Evolutionary conservation across 2,797 vertebrate genomes (phyloP), one percentile per base, ranked within the genome.

Genomic region (Anabacerthia variegaticeps): DNA sequence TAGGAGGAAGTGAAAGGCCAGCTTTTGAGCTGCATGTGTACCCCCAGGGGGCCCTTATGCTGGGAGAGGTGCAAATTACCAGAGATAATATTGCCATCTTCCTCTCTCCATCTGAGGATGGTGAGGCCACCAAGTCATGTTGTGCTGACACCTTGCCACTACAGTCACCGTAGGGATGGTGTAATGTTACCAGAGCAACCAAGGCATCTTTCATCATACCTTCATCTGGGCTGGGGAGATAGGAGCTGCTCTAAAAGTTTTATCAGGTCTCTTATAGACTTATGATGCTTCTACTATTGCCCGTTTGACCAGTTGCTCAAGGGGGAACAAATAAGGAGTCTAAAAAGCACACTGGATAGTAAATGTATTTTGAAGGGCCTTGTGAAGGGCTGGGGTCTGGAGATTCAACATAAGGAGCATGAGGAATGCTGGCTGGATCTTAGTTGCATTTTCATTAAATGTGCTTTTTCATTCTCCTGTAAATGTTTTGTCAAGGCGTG

Each of bases 41-140:
- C 37, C 65, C 93, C 79, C 75, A 59, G 96, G 96, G 94, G 71
- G 65, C 65, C 36, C 79, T 94, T 95, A 82, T 21, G 30, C 75
- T 32, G 78, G 92, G 93, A 95, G 32, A 96, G 6, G 75, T 92
- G 95, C 18, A 27, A 97, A 95, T 96, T 94, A 80, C 88, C 30
- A 26, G 85, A 84, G 78, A 84, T 85, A 83, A 81, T 96, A 83
- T 95, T 95, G 79, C 61, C 1, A 0, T 81, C 75, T 87, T 78
- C 63, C 36, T 96, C 76, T 59, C 48, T 88, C 62, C 36, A 80
- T 95, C 82, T 73, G 59, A 96, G 94, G 92, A 92, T 62, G 68
- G 84, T 77, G 94, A 97, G 96, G 97, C 74, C 87, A 90, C 76
- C 3, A 48, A 97, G 52, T 92, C 51, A 5, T 89, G 67, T 81